Evolutionary conservation across 2,888 invertebrate species (phyloP), one percentile per base, ranked within the genome.

Genomic region (Barypeithes pellucidus): DNA sequence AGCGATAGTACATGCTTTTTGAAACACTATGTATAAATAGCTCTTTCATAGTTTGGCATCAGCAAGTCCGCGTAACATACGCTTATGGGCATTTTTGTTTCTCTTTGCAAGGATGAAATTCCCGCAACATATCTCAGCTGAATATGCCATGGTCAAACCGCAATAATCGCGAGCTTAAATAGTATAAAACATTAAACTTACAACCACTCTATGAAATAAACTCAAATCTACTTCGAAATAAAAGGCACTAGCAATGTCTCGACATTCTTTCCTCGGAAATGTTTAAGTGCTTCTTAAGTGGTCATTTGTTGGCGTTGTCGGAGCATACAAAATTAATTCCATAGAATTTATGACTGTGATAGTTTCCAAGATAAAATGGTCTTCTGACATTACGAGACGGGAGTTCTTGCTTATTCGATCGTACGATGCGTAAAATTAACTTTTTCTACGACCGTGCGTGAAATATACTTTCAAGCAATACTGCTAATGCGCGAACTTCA

Each of bases 321-420:
- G 14, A 12, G 18, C 16, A 33, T 50, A 63, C 47, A 63, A 63
- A 50, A 63, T 47, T 63, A 63, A 63, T 63, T 63, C 63, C 47
- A 63, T 63, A 63, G 50, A 63, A 63, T 63, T 63, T 63, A 63
- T 63, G 50, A 50, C 36, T 63, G 47, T 50, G 63, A 63, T 63
- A 47, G 47, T 45, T 63, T 63, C 50, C 2, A 9, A 47, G 63
- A 63, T 63, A 33, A 63, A 47, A 63, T 47, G 14, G 62, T 29
- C 47, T 29, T 45, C 29, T 63, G 29, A n/a, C 63, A 47, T 61
- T 61, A 22, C 43, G 36, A 24, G 45, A 22, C 24, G 36, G n/a
- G 24, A 8, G 22, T 0, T 22, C 20, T 47, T 47, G 1, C n/a
- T 43, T 47, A 47, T 47, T 47, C 18, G 47, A 20, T 47, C 16